Conservation (phyloP, 2,797 vertebrate species). For the Falco novaeseelandiae region DNA sequence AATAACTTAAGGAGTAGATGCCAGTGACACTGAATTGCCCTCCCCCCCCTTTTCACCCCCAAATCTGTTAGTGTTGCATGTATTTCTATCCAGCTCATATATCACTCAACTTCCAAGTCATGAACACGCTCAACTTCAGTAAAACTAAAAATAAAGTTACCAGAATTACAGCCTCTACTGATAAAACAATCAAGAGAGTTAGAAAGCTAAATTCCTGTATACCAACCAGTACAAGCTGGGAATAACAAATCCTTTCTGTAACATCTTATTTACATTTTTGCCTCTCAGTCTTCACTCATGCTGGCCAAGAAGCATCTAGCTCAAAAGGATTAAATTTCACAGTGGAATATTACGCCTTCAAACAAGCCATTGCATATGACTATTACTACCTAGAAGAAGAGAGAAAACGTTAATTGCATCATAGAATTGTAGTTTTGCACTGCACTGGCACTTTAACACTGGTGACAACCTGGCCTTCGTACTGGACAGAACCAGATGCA, state of each 20-base stretch:
- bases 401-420: neutral
- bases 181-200: neutral
- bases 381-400: neutral
- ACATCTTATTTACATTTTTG: neutral
- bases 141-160: neutral
- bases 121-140: neutral
- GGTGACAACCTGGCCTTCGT: neutral
- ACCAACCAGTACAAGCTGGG: neutral
- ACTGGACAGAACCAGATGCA: neutral
- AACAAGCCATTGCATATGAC: neutral
- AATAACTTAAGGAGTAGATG: neutral
- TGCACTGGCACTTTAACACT: neutral
- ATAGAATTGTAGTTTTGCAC: neutral
- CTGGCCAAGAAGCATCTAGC: neutral
- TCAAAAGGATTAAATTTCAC: neutral
- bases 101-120: neutral
- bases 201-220: neutral
- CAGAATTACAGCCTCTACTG: neutral
- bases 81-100: neutral
- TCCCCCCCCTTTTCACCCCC: accelerated
- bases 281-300: neutral
- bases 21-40: neutral
- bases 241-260: neutral
- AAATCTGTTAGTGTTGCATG: neutral
- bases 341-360: neutral